A percentile compares a stretch with the other conserved stretches of the same genome.
These are phyloP conservation scores for Drosophila lacertosa DNA, from an alignment of 1,140 invertebrate species.

Conservation along the genomic window DNA sequence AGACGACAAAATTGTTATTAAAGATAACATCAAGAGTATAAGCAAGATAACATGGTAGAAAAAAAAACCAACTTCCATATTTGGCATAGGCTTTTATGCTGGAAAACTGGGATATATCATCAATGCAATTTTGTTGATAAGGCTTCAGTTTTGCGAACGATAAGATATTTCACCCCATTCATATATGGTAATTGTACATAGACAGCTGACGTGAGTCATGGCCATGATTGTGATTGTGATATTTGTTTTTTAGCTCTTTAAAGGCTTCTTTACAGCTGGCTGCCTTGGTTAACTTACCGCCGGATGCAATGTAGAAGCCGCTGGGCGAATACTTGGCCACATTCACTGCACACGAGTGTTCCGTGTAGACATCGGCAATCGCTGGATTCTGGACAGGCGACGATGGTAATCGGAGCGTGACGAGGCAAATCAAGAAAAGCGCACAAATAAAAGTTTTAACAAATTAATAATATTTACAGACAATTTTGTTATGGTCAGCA, in stretches of 20 bases:
- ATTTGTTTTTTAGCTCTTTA: constrained; percentile 25
- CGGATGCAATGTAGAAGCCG: constrained; percentile 99
- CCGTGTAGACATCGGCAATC: constrained; percentile 97
- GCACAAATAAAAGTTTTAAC: constrained; percentile 29
- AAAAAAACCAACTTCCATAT: constrained; percentile 2
- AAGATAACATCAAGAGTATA: neutral
- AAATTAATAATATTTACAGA: constrained; percentile 58
- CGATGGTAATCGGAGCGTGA: constrained; percentile 53
- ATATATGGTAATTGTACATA: constrained; percentile 7
- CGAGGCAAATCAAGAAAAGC: constrained; percentile 58
- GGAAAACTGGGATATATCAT: neutral
- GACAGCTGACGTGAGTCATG: constrained; percentile 29
- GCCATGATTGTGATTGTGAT: constrained; percentile 28
- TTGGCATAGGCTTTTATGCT: neutral
- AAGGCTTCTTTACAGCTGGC: constrained; percentile 40
- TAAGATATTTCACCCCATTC: constrained; percentile 10
- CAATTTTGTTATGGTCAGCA: constrained; percentile 19
- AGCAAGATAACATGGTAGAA: neutral
- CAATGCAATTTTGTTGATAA: constrained; percentile 8
- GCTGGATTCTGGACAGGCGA: constrained; percentile 90
- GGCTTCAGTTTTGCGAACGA: constrained; percentile 8
- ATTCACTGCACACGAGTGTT: constrained; percentile 97
- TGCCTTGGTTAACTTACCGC: constrained; percentile 88
- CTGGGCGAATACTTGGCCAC: constrained; percentile 99
- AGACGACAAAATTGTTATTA: neutral